Conservation (phyloP, 2,797 vertebrate genomes). For the Chaetodon trifasciatus region DNA sequence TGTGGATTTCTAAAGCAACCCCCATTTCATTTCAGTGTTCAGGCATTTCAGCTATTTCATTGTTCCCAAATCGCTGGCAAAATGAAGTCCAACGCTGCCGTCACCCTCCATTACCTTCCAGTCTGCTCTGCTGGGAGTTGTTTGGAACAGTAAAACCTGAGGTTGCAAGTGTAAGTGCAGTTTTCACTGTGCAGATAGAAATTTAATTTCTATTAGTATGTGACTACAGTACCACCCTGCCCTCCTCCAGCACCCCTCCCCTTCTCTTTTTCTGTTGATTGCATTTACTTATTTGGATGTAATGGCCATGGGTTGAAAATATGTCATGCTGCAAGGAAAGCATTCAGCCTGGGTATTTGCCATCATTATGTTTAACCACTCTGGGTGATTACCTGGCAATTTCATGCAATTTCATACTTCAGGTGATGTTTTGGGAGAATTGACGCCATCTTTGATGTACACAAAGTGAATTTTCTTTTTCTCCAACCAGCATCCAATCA, state of each 20-base stretch:
- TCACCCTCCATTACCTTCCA: slow-evolving; percentile 68
- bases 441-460: slow-evolving; percentile 29
- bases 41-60: slow-evolving; percentile 50
- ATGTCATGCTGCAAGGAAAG: slow-evolving; percentile 41
- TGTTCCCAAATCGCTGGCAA: slow-evolving; percentile 50
- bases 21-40: slow-evolving; percentile 38
- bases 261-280: slow-evolving; percentile 32
- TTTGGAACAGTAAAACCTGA: slow-evolving; percentile 51
- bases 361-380: slow-evolving; percentile 50
- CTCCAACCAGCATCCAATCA: slow-evolving; percentile 20
- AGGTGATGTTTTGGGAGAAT: slow-evolving; percentile 29
- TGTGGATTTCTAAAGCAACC: slow-evolving; percentile 31
- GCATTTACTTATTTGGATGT: slow-evolving; percentile 57
- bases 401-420: slow-evolving; percentile 57
- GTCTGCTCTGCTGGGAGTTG: slow-evolving; percentile 52
- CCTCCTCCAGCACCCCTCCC: slow-evolving; percentile 1
- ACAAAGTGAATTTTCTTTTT: slow-evolving; percentile 18
- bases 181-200: slow-evolving; percentile 42
- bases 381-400: slow-evolving; percentile 56
- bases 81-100: slow-evolving; percentile 56
- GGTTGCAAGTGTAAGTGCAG: slow-evolving; percentile 40
- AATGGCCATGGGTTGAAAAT: slow-evolving; percentile 50
- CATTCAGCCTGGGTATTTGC: slow-evolving; percentile 47
- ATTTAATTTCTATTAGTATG: slow-evolving; percentile 61
- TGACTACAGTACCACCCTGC: slow-evolving; percentile 31